Conservation (phyloP, 2,888 invertebrate species). For the Arge pagana region DNA sequence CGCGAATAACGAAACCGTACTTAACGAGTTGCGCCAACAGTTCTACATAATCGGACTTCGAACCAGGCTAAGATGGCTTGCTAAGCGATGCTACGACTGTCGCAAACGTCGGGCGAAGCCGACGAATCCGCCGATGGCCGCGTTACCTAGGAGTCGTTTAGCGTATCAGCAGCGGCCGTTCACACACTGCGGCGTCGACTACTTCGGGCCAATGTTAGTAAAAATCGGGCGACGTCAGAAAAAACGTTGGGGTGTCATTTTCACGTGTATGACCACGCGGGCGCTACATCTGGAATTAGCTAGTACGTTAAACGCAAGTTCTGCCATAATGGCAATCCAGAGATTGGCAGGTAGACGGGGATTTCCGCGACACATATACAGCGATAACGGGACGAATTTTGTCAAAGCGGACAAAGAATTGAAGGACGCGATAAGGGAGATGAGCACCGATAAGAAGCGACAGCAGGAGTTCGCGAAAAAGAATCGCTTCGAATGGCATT, state of each 20-base stretch:
- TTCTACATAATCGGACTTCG: slow-evolving; percentile 24
- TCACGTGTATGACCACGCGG: slow-evolving; percentile 20
- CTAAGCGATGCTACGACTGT: slow-evolving; percentile 14
- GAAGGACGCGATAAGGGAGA: neutral
- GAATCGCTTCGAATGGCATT: slow-evolving; percentile 32
- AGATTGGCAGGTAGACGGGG: too few species aligned
- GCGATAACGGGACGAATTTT: slow-evolving; percentile 34
- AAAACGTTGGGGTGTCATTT: slow-evolving; percentile 6
- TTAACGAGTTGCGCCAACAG: slow-evolving; percentile 24
- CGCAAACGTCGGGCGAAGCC: slow-evolving; percentile 22
- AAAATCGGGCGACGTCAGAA: slow-evolving; percentile 22
- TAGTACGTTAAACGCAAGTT: slow-evolving; percentile 19
- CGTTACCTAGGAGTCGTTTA: slow-evolving; percentile 13
- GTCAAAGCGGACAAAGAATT: slow-evolving; percentile 25
- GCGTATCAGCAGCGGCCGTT: slow-evolving; percentile 4
- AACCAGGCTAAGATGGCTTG: slow-evolving; percentile 18
- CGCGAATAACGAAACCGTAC: slow-evolving; percentile 18
- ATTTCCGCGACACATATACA: slow-evolving; percentile 26
- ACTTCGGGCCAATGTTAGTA: slow-evolving; percentile 32
- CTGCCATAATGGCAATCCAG: slow-evolving; percentile 27
- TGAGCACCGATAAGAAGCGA: neutral
- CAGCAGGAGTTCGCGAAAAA: slow-evolving; percentile 16
- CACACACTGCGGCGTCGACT: slow-evolving; percentile 12
- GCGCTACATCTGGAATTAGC: slow-evolving; percentile 22
- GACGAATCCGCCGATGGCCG: slow-evolving; percentile 18